phyloP scores from a whole-genome alignment of 2,113 vertebrate genomes.

The Prinia subflava region DNA sequence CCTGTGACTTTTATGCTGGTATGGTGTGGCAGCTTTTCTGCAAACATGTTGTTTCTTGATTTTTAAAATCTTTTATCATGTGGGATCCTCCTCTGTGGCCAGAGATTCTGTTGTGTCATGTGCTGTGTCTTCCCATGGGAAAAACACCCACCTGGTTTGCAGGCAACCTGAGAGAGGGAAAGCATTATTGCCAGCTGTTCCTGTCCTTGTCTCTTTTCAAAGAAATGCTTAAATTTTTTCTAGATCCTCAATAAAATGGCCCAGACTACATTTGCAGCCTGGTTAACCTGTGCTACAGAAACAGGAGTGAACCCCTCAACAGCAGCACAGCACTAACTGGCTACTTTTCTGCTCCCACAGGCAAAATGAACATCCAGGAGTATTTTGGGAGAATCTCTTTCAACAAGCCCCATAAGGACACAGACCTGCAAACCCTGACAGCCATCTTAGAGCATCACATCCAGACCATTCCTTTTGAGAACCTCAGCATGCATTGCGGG shows the following conservation, averaged over 20 bases:
- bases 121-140: neutral
- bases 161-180: neutral
- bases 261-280: neutral
- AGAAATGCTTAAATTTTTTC: neutral
- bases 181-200: neutral
- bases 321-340: neutral
- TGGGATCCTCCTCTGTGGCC: neutral
- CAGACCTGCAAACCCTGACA: slow-evolving; percentile 77
- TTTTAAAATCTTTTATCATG: neutral
- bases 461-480: slow-evolving; percentile 81
- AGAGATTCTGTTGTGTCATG: neutral
- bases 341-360: slow-evolving; percentile 9
- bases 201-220: neutral
- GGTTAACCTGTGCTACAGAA: neutral
- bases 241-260: neutral
- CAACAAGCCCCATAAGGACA: slow-evolving; percentile 46
- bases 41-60: neutral
- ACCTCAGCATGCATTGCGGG: slow-evolving; percentile 84
- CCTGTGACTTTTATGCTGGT: neutral
- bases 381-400: slow-evolving; percentile 87
- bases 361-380: slow-evolving; percentile 77
- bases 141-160: neutral
- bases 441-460: slow-evolving; percentile 78
- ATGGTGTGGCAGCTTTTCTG: neutral
- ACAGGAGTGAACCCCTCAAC: neutral